Base-by-base conservation (phyloP, 2,797 vertebrate species). In the Mormyrus hasselquistii region DNA sequence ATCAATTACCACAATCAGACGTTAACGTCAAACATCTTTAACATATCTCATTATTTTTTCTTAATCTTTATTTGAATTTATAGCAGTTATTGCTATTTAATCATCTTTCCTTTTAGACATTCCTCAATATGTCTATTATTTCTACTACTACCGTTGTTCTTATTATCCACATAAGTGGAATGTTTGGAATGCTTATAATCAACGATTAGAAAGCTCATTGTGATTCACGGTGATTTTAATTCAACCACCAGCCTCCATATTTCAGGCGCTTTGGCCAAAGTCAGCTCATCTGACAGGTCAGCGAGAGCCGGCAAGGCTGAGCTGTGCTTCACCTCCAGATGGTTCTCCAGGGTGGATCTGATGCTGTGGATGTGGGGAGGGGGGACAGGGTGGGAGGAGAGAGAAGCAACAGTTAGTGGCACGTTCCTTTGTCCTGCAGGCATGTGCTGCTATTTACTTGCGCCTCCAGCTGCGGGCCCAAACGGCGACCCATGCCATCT, bases 191-290 rank as follows among this genome's bases (percentile, higher is more conserved):
- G 29, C 65, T 73, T 73, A 14, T 14, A 73, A 38, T 73, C 29
- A 16, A 73, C 38, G 65, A 38, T 73, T 1, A 19, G 53, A 41
- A 38, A 59, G 25, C 14, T 87, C 4, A 41, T 7, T 59, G 34
- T 16, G 29, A 41, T 55, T 41, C 50, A 52, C 94, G 88, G 92
- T 52, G 86, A 93, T 91, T 90, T 95, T 82, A 95, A 95, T 84
- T 93, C 87, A 1, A 95, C 92, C 41, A 94, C 94, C 8, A 93
- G 89, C 85, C 53, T 95, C 96, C 95, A 96, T 89, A 94, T 93
- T 0, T 94, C 94, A 2, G 92, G 92, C 5, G 91, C 94, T 38
- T 95, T 92, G 16, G 90, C 93, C 44, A 95, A 91, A 0, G 89
- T 91, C 89, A 95, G 92, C 25, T 92, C 87, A 49, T 93, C 92